phyloP scores from a whole-genome alignment of 1,140 invertebrate genomes.

The Nebria ingens region DNA sequence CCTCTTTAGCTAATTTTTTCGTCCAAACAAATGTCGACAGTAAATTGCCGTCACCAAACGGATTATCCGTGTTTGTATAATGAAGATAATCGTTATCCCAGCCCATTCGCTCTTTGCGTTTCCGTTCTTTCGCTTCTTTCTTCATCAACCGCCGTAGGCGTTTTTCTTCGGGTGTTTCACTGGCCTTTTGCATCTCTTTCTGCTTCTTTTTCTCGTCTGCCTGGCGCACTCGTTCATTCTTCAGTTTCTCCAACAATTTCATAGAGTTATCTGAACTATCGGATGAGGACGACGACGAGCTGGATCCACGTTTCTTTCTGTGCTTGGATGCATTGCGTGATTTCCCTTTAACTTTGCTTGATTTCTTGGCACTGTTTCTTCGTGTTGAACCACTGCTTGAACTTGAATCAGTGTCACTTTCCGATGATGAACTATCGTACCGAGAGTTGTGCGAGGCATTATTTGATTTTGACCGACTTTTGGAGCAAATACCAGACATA shows the following conservation, averaged over 20 bases:
- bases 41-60: slow-evolving; percentile 93
- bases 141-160: slow-evolving; percentile 74
- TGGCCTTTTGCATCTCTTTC: slow-evolving; percentile 78
- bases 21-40: slow-evolving; percentile 91
- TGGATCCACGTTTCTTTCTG: neutral
- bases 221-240: slow-evolving; percentile 55
- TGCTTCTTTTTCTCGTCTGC: slow-evolving; percentile 55
- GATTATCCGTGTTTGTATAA: slow-evolving; percentile 97
- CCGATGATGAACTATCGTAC: neutral
- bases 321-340: neutral
- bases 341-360: neutral
- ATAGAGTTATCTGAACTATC: slow-evolving; percentile 47
- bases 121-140: slow-evolving; percentile 85
- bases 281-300: slow-evolving; percentile 6
- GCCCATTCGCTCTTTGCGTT: slow-evolving; percentile 81
- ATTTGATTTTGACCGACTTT: too few species aligned
- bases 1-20: slow-evolving; percentile 94
- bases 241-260: slow-evolving; percentile 58
- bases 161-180: slow-evolving; percentile 94
- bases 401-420: neutral
- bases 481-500: too few species aligned
- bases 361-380: neutral
- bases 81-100: slow-evolving; percentile 94
- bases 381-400: neutral
- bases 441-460: too few species aligned